phyloP scores from a whole-genome alignment of 2,888 invertebrate species.

The Dione vanillae region DNA sequence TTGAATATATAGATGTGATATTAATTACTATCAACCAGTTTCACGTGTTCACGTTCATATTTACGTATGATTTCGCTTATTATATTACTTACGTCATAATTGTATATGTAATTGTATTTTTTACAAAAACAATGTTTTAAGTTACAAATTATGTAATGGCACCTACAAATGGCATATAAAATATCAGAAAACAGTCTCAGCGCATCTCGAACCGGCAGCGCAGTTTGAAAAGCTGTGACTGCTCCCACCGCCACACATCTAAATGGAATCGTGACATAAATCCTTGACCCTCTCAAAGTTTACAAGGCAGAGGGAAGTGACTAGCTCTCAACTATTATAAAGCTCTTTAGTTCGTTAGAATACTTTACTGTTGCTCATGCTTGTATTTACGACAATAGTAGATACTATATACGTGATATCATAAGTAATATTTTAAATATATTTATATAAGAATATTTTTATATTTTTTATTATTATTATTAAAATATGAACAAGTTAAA shows the following conservation, averaged over 20 bases:
- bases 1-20: too few relatives aligned
- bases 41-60: too few relatives aligned
- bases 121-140: too few relatives aligned
- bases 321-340: conserved; percentile 36
- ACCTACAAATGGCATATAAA: neutral
- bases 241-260: conserved; percentile 29
- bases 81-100: too few relatives aligned
- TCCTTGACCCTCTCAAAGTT: conserved; percentile 54
- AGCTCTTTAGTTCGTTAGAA: conserved; percentile 27
- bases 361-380: conserved; percentile 24
- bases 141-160: neutral
- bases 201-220: neutral
- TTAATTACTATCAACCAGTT: too few relatives aligned
- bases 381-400: conserved; percentile 3
- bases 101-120: too few relatives aligned
- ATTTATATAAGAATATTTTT: neutral
- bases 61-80: too few relatives aligned
- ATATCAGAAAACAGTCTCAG: conserved; percentile 5
- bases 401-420: neutral
- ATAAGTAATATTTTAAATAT: neutral
- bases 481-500: too few relatives aligned
- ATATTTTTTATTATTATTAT: too few relatives aligned
- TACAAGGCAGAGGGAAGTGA: conserved; percentile 49
- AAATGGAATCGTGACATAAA: conserved; percentile 50
- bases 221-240: conserved; percentile 9